Conservation (phyloP, 1,140 invertebrate genomes). For the Tribolium madens region DNA sequence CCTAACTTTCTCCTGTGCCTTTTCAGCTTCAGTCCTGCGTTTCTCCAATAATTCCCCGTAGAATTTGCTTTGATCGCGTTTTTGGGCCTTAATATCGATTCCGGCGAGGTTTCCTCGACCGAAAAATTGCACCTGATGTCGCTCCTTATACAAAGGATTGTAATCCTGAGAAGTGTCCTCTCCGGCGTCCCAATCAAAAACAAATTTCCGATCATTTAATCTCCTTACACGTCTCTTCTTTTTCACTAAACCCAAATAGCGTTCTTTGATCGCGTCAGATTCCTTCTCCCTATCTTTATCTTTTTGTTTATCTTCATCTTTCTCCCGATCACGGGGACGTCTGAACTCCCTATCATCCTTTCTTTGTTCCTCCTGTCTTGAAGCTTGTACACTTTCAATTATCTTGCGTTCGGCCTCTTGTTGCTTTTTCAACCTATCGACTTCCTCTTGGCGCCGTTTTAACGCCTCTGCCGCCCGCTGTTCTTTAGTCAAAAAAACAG, state of each 20-base stretch:
- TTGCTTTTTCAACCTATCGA: constrained; percentile 75
- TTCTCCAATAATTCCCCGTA: constrained; percentile 97
- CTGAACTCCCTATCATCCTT: constrained; percentile 56
- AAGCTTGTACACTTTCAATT: constrained; percentile 57
- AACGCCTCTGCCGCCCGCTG: constrained; percentile 92
- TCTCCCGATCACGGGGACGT: constrained; percentile 66
- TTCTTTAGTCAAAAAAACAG: constrained; percentile 97
- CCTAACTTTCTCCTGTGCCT: constrained; percentile 95
- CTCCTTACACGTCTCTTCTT: constrained; percentile 92
- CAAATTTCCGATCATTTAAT: constrained; percentile 98
- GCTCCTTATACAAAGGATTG: constrained; percentile 96
- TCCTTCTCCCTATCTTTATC: constrained; percentile 93
- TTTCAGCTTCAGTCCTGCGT: constrained; percentile 95
- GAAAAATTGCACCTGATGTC: constrained; percentile 97
- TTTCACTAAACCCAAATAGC: constrained; percentile 95
- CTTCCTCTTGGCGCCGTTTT: constrained; percentile 88
- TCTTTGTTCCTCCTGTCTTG: constrained; percentile 54
- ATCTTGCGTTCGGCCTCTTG: constrained; percentile 80
- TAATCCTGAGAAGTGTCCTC: constrained; percentile 99
- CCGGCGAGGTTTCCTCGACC: constrained; percentile 97
- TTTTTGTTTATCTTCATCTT: constrained; percentile 65
- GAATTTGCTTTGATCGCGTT: constrained; percentile 97
- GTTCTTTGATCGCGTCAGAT: constrained; percentile 92
- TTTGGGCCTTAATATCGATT: constrained; percentile 97
- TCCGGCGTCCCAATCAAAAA: constrained; percentile 99